Percentiles rank a stretch among this genome's conserved stretches.
Conservation (phyloP, 2,888 invertebrate species). For the Eupithecia abbreviata region DNA sequence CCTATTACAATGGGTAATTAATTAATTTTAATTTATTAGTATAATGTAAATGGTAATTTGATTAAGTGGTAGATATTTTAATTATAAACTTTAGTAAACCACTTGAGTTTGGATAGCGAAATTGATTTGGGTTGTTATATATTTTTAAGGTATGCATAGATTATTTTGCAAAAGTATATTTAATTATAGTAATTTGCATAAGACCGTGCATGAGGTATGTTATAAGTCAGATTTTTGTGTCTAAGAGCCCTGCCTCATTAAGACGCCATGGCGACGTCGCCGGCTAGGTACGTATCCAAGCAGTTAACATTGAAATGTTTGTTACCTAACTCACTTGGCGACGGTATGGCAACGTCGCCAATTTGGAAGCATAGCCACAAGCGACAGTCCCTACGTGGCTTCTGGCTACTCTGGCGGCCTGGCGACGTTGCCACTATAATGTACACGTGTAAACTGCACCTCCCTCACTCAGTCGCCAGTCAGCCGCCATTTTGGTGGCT, state of each 20-base stretch:
- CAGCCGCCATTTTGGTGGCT: no score
- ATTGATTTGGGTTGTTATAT: background rate
- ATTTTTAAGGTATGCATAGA: conserved; percentile 1
- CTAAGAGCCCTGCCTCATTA: conserved; percentile 26
- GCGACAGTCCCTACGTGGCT: no score
- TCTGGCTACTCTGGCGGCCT: no score
- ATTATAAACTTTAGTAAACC: background rate
- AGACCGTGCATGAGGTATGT: background rate
- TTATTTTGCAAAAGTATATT: background rate
- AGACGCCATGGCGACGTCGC: no score
- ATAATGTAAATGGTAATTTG: background rate
- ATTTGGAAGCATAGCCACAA: no score
- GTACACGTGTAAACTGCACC: no score
- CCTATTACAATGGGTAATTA: background rate
- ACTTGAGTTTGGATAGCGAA: background rate
- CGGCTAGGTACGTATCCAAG: no score
- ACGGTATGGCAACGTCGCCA: no score
- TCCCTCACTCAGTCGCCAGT: no score
- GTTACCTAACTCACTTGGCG: no score
- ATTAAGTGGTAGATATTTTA: background rate
- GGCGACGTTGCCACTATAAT: no score
- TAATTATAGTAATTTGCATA: background rate
- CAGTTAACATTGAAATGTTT: no score
- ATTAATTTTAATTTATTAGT: background rate
- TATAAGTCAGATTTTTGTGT: conserved; percentile 47